These are phyloP conservation scores for Emys orbicularis DNA, from an alignment of 2,797 vertebrate genomes.

Conservation along the genomic window DNA sequence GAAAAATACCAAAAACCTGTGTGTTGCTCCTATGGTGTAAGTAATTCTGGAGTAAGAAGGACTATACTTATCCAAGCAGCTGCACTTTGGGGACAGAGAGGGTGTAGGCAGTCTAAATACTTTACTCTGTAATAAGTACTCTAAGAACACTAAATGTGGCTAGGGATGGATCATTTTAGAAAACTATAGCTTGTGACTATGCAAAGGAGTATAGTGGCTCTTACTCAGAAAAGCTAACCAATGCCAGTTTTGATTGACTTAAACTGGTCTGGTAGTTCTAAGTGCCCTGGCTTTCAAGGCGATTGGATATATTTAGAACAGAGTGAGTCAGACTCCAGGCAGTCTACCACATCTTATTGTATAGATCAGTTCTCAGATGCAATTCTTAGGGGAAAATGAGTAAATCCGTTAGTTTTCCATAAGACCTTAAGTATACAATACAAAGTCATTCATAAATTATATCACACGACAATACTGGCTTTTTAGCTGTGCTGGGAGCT, in stretches of 20 bases:
- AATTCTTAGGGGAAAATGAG: background rate
- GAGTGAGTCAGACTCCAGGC: background rate
- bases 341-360: background rate
- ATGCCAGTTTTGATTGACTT: background rate
- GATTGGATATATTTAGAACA: background rate
- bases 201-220: background rate
- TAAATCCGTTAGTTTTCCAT: background rate
- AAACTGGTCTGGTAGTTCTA: background rate
- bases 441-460: background rate
- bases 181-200: background rate
- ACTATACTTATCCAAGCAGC: background rate
- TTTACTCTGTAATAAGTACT: background rate
- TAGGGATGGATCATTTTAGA: background rate
- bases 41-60: rapidly evolving
- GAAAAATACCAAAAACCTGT: background rate
- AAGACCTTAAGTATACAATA: background rate
- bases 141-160: background rate
- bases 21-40: background rate
- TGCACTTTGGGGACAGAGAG: background rate
- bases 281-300: background rate
- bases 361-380: background rate
- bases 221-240: background rate
- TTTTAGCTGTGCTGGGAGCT: background rate
- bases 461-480: background rate
- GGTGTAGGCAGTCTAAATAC: background rate